Base-by-base conservation (phyloP, 37 sponge, comb jelly and placozoan species). In the Beroe forskalii region DNA sequence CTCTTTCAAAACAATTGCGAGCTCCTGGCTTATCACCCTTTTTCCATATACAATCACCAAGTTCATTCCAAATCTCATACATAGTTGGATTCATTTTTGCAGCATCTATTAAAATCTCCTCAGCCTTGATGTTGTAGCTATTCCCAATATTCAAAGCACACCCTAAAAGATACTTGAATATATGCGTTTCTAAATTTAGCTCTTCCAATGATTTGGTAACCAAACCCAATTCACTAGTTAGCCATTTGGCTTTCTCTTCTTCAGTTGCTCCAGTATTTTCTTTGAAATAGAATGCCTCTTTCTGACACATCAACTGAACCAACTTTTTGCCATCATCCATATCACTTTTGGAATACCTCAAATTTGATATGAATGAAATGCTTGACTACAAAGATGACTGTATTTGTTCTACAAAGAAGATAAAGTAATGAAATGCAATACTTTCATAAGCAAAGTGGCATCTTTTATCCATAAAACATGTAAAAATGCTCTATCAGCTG, bases 21-120 rank as follows among this genome's bases (percentile, higher is more conserved):
- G 86, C 86, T 28, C 86, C 86, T 43, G 28, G 28, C 42, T 80
- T 80, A 25, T 80, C 86, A 42, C 86, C 86, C 35, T 80, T 80
- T 25, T 80, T 80, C 86, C 86, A 80, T 1, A 80, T 80, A 48
- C 86, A 80, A 44, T 80, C 86, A 35, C 86, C 86, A 42, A 80
- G 48, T 80, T 80, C 86, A 80, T 80, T 80, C 86, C 86, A 80
- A 42, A 80, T 41, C 30, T 80, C 86, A 27, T 27, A 80, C 86
- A 80, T 80, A 23, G 86, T 80, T 12, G 86, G 86, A 25, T 80
- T 80, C 86, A 80, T 80, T 80, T 80, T 80, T 41, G 86, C 86
- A 44, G 86, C 55, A 80, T 80, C 86, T 1, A 80, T 44, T 33
- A 80, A 37, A 24, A 80, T 80, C 23, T 41, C 44, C 27, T 80